Evolutionary conservation across 2,888 invertebrate species (phyloP), one percentile per base, ranked within the genome.

Genomic region (Hesperia comma): DNA sequence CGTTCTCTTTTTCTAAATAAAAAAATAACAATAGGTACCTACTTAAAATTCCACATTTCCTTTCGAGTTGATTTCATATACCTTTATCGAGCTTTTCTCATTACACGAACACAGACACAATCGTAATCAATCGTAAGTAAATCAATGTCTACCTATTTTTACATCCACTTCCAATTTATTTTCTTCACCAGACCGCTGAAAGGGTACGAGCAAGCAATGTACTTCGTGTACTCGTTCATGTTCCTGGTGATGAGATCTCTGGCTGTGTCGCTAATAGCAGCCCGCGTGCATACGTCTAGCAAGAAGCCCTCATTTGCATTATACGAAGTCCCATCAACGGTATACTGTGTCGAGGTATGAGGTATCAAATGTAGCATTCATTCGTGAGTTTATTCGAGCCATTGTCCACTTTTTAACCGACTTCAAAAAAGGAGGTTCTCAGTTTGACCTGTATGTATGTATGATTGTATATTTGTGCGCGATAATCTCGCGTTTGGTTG

Each of bases 221-320:
- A 95, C 80, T 95, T 94, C 74, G 92, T 93, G 68, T 95, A 90
- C 76, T 95, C 95, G 0, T 95, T 95, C 70, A 87, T 93, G 54
- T 95, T 95, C 77, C 84, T 95, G 14, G 82, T 95, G 55, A 77
- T 90, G 7, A 87, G 95, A 66, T 94, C 95, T 0, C 80, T 94
- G 14, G 91, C 93, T 0, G 94, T 95, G 0, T 94, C 95, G 0
- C 75, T 95, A 62, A 76, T 82, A 49, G 95, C 94, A 0, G 90
- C 95, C 0, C 81, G 86, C 4, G 91, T 95, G 0, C 90, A 95
- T 73, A 92, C 94, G 19, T 93, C 94, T 5, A 94, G 94, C 61
- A 83, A 87, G 54, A 81, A 88, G 37, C 93, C 94, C 0, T 93
- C 94, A 0, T 81, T 88, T 6, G 83, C 93, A 0, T 81, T 95